Conservation (phyloP, 2,888 invertebrate species). For the Hemicrepidius hirtus region DNA sequence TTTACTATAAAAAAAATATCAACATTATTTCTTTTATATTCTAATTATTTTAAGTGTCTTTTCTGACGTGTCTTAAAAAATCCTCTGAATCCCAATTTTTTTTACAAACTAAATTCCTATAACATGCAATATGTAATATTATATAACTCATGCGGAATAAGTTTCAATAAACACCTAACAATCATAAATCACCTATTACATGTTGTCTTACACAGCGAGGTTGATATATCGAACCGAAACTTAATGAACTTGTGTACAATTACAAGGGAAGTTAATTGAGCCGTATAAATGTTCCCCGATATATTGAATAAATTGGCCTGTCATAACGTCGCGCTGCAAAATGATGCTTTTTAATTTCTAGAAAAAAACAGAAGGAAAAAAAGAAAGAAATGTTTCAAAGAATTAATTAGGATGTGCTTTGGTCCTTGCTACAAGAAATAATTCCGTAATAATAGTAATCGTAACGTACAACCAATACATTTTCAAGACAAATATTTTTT, state of each 20-base stretch:
- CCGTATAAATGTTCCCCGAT: slow-evolving; percentile 50
- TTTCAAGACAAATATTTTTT: too few relatives aligned
- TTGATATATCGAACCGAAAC: slow-evolving; percentile 27
- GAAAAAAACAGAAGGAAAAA: not conserved
- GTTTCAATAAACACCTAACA: slow-evolving; percentile 14
- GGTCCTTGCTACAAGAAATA: too few relatives aligned
- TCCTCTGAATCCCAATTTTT: not conserved
- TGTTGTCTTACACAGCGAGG: slow-evolving; percentile 15
- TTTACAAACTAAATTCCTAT: not conserved
- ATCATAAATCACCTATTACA: slow-evolving; percentile 44
- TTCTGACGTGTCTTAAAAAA: not conserved
- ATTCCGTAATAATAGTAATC: too few relatives aligned
- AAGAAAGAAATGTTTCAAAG: not conserved
- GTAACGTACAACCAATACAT: too few relatives aligned
- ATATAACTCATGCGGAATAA: slow-evolving; percentile 2
- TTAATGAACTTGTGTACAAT: slow-evolving; percentile 50
- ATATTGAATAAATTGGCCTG: slow-evolving; percentile 53
- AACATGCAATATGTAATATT: not conserved
- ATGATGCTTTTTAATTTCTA: slow-evolving; percentile 35
- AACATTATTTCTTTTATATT: too few relatives aligned
- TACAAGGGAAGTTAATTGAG: slow-evolving; percentile 52
- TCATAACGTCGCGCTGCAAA: slow-evolving; percentile 46
- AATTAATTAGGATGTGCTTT: too few relatives aligned
- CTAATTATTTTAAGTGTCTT: too few relatives aligned
- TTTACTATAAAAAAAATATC: too few relatives aligned